phyloP scores from a whole-genome alignment of 2,113 vertebrate genomes.

The Sander vitreus region DNA sequence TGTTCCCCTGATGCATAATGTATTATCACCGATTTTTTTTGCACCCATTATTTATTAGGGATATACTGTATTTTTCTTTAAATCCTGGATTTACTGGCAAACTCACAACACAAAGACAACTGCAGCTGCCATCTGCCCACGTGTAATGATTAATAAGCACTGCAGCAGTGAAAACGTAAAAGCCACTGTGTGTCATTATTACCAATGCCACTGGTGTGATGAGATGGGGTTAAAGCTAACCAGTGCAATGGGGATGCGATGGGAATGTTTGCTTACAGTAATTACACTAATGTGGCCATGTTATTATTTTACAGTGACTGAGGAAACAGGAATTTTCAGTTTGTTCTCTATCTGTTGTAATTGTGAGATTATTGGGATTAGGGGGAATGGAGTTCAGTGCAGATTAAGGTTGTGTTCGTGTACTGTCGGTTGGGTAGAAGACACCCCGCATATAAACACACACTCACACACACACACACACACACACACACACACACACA shows the following conservation, averaged over 20 bases:
- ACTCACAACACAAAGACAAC: background rate
- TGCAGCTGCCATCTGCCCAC: conserved; percentile 6
- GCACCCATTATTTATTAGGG: background rate
- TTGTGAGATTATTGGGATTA: conserved; percentile 25
- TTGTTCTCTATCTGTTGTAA: conserved; percentile 14
- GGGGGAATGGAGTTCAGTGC: background rate
- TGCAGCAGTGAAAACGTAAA: conserved; percentile 10
- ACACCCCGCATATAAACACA: background rate
- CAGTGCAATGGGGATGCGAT: background rate
- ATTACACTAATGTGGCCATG: too few relatives aligned
- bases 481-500: background rate
- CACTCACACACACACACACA: background rate
- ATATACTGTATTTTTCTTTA: too few relatives aligned
- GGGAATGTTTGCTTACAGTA: too few relatives aligned
- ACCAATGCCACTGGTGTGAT: background rate
- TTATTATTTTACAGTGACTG: too few relatives aligned
- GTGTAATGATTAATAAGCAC: conserved; percentile 4
- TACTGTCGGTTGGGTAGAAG: background rate
- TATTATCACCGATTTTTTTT: background rate
- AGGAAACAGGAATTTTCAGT: background rate
- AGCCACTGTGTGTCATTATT: background rate
- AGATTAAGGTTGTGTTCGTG: background rate
- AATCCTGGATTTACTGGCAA: background rate
- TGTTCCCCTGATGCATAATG: background rate
- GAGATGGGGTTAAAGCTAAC: background rate